A percentile compares a stretch with the other conserved stretches of the same genome.
Evolutionary conservation across 2,888 invertebrate genomes (phyloP).

Genomic region (Drosophila subsilvestris): DNA sequence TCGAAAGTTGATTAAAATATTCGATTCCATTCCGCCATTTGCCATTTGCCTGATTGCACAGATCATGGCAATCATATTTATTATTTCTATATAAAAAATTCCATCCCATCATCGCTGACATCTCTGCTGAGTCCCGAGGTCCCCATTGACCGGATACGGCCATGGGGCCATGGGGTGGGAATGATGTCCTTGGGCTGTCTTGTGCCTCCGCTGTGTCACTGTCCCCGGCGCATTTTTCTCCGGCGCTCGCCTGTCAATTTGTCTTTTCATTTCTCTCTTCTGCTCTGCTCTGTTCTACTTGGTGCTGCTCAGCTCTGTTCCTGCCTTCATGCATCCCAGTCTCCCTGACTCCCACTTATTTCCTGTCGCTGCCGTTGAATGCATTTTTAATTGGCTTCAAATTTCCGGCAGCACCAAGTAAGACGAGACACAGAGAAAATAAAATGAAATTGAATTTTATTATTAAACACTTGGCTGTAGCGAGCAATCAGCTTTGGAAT

Average conservation of each 20-base stretch:
- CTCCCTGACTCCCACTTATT: constrained; percentile 46
- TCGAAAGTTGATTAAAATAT: constrained; percentile 39
- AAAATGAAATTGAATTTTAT: constrained; percentile 58
- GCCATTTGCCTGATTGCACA: constrained; percentile 61
- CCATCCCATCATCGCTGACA: constrained; percentile 10
- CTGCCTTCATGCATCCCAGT: not conserved
- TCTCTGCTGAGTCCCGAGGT: constrained; percentile 7
- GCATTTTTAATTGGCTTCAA: constrained; percentile 73
- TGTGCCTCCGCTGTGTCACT: constrained; percentile 4
- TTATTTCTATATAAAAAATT: constrained; percentile 44
- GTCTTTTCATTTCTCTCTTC: constrained; percentile 40
- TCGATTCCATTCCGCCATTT: constrained; percentile 31
- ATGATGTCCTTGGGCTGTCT: constrained; percentile 18
- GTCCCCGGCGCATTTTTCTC: constrained; percentile 25
- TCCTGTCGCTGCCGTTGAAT: constrained; percentile 61
- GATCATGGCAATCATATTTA: constrained; percentile 55
- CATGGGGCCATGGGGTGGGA: not conserved
- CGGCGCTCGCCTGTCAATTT: constrained; percentile 61
- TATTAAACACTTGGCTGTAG: constrained; percentile 39
- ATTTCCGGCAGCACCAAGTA: constrained; percentile 54
- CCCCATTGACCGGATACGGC: constrained; percentile 1
- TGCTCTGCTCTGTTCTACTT: not conserved
- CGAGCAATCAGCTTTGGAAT: constrained; percentile 33
- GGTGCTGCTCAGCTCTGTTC: not conserved
- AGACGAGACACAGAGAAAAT: constrained; percentile 33